A percentile compares a stretch with the other conserved stretches of the same genome.
phyloP scores from a whole-genome alignment of 92 coral and sea anemone genomes.

The Epizoanthus illoricatus region DNA sequence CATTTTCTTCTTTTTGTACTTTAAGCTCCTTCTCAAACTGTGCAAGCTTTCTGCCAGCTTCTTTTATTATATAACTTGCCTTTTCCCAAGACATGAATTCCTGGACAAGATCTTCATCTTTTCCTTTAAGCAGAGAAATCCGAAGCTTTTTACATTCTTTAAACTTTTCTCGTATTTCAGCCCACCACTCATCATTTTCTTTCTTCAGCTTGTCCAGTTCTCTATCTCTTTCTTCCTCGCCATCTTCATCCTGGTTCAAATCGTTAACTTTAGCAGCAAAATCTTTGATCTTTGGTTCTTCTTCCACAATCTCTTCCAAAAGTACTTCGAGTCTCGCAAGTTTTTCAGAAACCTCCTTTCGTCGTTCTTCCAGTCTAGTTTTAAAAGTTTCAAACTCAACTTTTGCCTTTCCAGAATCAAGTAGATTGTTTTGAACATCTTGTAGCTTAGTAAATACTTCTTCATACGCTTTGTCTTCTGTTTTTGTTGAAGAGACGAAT shows the following conservation, averaged over 20 bases:
- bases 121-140: slow-evolving; percentile 62
- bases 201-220: slow-evolving; percentile 50
- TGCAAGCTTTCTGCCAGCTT: slow-evolving; percentile 45
- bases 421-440: not conserved
- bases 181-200: slow-evolving; percentile 63
- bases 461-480: slow-evolving; percentile 14
- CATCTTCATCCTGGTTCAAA: slow-evolving; percentile 24
- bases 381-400: slow-evolving; percentile 46
- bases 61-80: slow-evolving; percentile 66
- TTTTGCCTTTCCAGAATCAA: slow-evolving; percentile 29
- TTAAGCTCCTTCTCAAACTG: slow-evolving; percentile 37
- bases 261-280: slow-evolving; percentile 31
- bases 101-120: slow-evolving; percentile 67
- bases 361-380: slow-evolving; percentile 61
- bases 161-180: slow-evolving; percentile 62
- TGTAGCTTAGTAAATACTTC: slow-evolving; percentile 6
- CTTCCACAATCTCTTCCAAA: slow-evolving; percentile 48
- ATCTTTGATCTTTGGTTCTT: slow-evolving; percentile 44
- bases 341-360: slow-evolving; percentile 48
- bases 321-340: slow-evolving; percentile 56
- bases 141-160: slow-evolving; percentile 71
- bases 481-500: slow-evolving; percentile 19
- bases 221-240: slow-evolving; percentile 31
- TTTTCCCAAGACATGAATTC: slow-evolving; percentile 73
- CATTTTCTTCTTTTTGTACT: slow-evolving; percentile 18